Evolutionary conservation across 2,113 vertebrate species (phyloP).

Genomic region (Stegastes partitus): DNA sequence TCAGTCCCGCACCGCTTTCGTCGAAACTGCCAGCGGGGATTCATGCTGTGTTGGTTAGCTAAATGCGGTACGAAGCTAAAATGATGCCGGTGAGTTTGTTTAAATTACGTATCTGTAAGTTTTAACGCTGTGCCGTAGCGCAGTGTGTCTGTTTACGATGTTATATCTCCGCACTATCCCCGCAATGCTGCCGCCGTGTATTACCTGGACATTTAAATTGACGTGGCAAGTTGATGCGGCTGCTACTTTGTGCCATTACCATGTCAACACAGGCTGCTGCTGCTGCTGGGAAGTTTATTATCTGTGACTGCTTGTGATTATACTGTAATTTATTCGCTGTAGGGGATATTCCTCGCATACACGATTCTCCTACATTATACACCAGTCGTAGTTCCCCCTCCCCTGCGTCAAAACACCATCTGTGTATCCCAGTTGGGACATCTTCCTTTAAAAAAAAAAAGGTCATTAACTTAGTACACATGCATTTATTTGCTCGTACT

Average conservation of each 20-base stretch:
- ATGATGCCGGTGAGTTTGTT: conserved; percentile 95
- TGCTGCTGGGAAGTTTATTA: conserved; percentile 39
- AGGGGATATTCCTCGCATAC: neutral
- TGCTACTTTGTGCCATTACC: conserved; percentile 16
- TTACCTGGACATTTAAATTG: conserved; percentile 72
- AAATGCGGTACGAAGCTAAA: conserved; percentile 93
- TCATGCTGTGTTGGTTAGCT: conserved; percentile 71
- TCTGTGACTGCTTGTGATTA: neutral
- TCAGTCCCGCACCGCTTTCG: conserved; percentile 64
- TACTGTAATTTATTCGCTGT: conserved; percentile 26
- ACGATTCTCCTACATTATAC: neutral
- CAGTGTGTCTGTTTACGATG: neutral
- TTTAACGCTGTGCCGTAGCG: neutral
- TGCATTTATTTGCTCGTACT: neutral
- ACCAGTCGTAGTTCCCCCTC: neutral
- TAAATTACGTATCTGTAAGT: conserved; percentile 25
- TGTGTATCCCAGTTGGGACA: neutral
- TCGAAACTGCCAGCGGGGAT: conserved; percentile 74
- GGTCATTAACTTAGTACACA: neutral
- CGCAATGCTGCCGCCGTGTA: neutral
- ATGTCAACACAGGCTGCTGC: neutral
- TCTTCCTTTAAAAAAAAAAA: neutral
- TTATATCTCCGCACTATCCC: neutral
- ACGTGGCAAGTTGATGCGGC: conserved; percentile 44
- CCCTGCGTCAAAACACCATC: no score